Percentiles rank a stretch among this genome's conserved stretches.
Evolutionary conservation across 30 jellyfish, hydroid and myxozoan genomes (phyloP).

Genomic region (Aurelia aurita complex sp. Pacific): DNA sequence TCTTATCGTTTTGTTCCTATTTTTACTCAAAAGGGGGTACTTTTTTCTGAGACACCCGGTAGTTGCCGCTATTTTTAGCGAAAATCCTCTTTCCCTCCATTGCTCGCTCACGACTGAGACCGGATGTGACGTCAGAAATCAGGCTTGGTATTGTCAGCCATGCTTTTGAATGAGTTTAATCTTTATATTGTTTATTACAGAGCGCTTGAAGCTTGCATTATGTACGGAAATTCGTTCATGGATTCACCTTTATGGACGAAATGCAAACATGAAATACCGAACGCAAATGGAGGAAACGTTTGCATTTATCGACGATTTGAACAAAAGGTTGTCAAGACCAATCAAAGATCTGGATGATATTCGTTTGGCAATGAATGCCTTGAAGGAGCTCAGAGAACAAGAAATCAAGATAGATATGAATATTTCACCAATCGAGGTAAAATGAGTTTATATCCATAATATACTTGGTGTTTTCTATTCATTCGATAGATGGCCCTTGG

Average conservation of each 20-base stretch:
- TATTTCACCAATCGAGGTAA: slow-evolving; percentile 86
- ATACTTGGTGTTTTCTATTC: too few species aligned
- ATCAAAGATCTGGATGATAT: slow-evolving; percentile 81
- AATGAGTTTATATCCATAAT: too few species aligned
- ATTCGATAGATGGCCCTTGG: too few species aligned
- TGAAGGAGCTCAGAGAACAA: slow-evolving; percentile 73
- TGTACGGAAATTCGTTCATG: slow-evolving; percentile 83
- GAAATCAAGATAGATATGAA: slow-evolving; percentile 83
- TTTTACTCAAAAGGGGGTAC: too few species aligned
- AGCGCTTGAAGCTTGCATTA: slow-evolving; percentile 73
- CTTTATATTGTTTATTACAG: slow-evolving; percentile 17
- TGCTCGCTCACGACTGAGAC: too few species aligned
- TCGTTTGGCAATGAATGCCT: slow-evolving; percentile 78
- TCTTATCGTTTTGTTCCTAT: too few species aligned
- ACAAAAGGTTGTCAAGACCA: slow-evolving; percentile 67
- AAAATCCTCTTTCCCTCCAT: too few species aligned
- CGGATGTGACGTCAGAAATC: too few species aligned
- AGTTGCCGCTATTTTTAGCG: too few species aligned
- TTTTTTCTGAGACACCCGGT: too few species aligned
- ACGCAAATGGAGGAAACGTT: slow-evolving; percentile 68
- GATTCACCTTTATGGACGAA: slow-evolving; percentile 79
- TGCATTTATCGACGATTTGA: slow-evolving; percentile 57
- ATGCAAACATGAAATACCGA: slow-evolving; percentile 73
- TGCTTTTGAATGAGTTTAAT: background rate
- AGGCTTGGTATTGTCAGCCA: too few species aligned